Base-by-base conservation (phyloP, 2,797 vertebrate genomes). In the Sebastes minor region DNA sequence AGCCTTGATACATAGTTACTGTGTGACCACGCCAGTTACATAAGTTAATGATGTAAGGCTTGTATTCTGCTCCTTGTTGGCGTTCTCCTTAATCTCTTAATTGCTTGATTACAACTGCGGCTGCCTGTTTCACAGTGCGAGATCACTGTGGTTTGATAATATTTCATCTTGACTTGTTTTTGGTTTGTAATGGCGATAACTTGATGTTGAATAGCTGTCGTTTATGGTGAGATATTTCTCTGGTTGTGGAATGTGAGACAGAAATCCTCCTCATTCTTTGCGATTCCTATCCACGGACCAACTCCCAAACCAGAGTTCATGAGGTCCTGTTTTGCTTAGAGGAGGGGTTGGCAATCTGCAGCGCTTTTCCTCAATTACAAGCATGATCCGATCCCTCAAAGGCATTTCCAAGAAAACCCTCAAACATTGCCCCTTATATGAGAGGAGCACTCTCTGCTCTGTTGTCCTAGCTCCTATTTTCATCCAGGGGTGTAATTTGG, bases 351-450 rank as follows among this genome's bases (percentile, higher is more conserved):
- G 82, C 84, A 85, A 28, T 90, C 82, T 63, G 66, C 71, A 67
- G 80, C 27, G 23, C 73, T 85, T 86, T 84, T 90, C 84, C 86
- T 91, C 82, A 89, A 89, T 92, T 89, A 87, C 87, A 92, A 86
- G 84, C 76, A 74, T 71, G 65, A 89, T 85, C 81, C 60, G 72
- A 87, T 70, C 76, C 89, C 82, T 91, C 82, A 87, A 85, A 89
- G 74, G 62, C 84, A 74, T 85, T 89, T 91, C 86, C 83, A 90
- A 71, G 86, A 88, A 89, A 67, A 80, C 56, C 78, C 78, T 83
- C 72, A 81, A 74, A 81, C 76, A 79, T 82, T 65, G 84, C 78
- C 52, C 60, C 71, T 68, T 74, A 66, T 81, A 66, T 65, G 49
- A 86, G 71, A 55, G 71, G n/a, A 79, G 81, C 38, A 23, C 38